Conservation (phyloP, 2,797 vertebrate genomes). For the Darevskia nairensis region DNA sequence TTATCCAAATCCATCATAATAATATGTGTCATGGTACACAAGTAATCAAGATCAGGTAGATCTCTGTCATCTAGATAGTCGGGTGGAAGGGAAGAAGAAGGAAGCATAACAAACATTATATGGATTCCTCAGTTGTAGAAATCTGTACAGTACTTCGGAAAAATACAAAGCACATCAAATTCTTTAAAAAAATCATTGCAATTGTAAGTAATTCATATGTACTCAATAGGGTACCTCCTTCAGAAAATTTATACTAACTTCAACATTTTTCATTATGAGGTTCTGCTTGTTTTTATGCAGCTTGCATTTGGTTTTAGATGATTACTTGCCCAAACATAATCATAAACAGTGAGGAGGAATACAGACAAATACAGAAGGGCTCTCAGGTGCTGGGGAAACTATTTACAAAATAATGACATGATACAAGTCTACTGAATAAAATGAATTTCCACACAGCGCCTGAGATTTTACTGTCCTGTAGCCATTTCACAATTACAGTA, state of each 20-base stretch:
- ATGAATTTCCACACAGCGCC: not conserved
- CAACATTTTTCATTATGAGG: not conserved
- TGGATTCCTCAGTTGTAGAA: not conserved
- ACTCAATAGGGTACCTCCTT: not conserved
- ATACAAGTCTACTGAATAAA: too few relatives aligned
- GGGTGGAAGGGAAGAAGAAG: constrained; percentile 42
- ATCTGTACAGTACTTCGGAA: not conserved
- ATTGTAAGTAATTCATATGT: not conserved
- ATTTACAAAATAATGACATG: not conserved
- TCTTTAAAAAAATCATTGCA: not conserved
- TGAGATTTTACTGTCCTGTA: too few relatives aligned
- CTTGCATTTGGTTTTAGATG: not conserved
- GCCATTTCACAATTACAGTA: not conserved
- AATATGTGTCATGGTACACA: constrained; percentile 85
- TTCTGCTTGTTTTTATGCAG: not conserved
- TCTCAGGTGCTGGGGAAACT: not conserved
- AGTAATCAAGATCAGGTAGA: constrained; percentile 84
- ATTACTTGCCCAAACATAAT: not conserved
- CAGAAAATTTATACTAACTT: constrained; percentile 18
- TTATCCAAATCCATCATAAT: constrained; percentile 87
- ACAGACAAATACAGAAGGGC: not conserved
- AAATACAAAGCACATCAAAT: not conserved
- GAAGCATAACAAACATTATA: constrained; percentile 20
- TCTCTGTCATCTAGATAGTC: constrained; percentile 70
- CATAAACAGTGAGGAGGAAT: not conserved